phyloP scores from a whole-genome alignment of 23 tunicate species.

The Styela clava region DNA sequence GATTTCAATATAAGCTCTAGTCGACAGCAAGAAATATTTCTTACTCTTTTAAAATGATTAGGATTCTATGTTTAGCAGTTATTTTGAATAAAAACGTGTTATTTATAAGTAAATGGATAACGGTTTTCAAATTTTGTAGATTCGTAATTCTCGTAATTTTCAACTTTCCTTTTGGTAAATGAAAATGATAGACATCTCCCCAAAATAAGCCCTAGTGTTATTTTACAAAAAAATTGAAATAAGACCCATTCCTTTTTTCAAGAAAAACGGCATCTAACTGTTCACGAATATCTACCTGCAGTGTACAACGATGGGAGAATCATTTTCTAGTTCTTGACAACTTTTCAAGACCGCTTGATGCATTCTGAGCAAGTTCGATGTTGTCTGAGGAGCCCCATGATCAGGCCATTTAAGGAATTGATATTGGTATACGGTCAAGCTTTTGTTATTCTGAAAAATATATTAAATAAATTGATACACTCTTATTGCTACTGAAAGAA shows the following conservation, averaged over 20 bases:
- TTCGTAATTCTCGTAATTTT: too few relatives aligned
- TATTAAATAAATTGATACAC: neutral
- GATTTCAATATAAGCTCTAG: too few relatives aligned
- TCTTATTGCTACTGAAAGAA: neutral
- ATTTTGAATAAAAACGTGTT: too few relatives aligned
- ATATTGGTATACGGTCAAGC: slow-evolving; percentile 18
- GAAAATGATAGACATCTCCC: too few relatives aligned
- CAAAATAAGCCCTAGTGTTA: too few relatives aligned
- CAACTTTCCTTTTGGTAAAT: too few relatives aligned
- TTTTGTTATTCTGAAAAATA: neutral
- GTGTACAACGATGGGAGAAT: slow-evolving; percentile 33
- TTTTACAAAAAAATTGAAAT: too few relatives aligned
- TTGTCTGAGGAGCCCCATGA: slow-evolving; percentile 35
- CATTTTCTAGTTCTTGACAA: neutral
- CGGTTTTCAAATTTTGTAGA: too few relatives aligned
- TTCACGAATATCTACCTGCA: slow-evolving; percentile 20
- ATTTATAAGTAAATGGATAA: too few relatives aligned
- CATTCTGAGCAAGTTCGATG: slow-evolving; percentile 23
- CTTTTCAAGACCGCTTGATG: neutral
- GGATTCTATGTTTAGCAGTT: too few relatives aligned
- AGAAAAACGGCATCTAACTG: neutral
- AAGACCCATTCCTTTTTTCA: too few relatives aligned
- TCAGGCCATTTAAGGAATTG: slow-evolving; percentile 44
- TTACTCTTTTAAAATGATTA: neutral
- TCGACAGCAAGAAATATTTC: too few relatives aligned